These are phyloP conservation scores for Odontocerum albicorne DNA, from an alignment of 2,888 invertebrate species.

Conservation along the genomic window DNA sequence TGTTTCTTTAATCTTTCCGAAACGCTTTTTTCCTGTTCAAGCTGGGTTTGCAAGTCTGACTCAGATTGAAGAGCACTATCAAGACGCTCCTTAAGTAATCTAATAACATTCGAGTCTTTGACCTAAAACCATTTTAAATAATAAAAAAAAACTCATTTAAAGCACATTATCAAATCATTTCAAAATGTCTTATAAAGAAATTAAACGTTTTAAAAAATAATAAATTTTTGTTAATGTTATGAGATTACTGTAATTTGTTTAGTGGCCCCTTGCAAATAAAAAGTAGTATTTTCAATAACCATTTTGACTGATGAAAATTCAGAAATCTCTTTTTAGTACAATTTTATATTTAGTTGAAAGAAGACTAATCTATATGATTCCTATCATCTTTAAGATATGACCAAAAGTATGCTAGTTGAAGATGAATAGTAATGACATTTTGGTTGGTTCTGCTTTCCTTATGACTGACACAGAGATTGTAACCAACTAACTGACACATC, in stretches of 20 bases:
- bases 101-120: conserved; percentile 68
- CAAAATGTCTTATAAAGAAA: conserved; percentile 1
- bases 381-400: too few relatives aligned
- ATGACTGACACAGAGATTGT: too few relatives aligned
- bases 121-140: conserved; percentile 11
- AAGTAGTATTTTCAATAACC: background rate
- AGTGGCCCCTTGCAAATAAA: background rate
- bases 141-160: too few relatives aligned
- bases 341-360: too few relatives aligned
- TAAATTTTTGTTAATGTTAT: background rate
- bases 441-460: too few relatives aligned
- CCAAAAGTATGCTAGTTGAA: too few relatives aligned
- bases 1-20: conserved; percentile 52
- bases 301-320: too few relatives aligned
- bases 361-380: too few relatives aligned
- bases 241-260: background rate
- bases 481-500: too few relatives aligned
- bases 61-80: conserved; percentile 67
- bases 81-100: conserved; percentile 64
- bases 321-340: too few relatives aligned
- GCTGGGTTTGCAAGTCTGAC: conserved; percentile 61
- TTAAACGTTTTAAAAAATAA: background rate
- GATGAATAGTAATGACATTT: too few relatives aligned
- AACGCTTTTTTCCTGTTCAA: conserved; percentile 58
- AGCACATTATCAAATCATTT: background rate